phyloP scores from a whole-genome alignment of 2,797 vertebrate genomes.

The Chloroceryle inda region DNA sequence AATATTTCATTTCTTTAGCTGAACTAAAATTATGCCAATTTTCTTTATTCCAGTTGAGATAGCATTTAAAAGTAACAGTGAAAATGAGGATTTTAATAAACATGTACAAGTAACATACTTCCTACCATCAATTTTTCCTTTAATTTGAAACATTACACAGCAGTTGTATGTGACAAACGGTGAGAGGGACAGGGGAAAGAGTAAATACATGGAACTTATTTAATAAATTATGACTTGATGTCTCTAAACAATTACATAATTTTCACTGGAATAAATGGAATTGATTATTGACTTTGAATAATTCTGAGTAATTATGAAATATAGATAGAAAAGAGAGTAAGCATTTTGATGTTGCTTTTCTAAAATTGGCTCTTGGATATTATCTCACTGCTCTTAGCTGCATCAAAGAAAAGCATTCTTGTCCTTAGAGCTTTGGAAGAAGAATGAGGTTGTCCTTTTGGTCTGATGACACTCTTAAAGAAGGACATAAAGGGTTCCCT shows the following conservation, averaged over 20 bases:
- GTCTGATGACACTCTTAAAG: not conserved
- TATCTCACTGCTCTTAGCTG: not conserved
- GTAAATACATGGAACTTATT: not conserved
- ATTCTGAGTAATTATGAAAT: constrained; percentile 30
- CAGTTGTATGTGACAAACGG: not conserved
- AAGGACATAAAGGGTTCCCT: not conserved
- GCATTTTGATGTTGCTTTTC: not conserved
- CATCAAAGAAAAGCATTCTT: constrained; percentile 4
- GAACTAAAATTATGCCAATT: not conserved
- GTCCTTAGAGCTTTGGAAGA: constrained; percentile 10
- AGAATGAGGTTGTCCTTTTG: constrained; percentile 28
- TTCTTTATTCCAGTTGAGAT: not conserved
- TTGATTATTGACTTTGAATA: constrained; percentile 46
- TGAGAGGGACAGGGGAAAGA: not conserved
- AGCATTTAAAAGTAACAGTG: not conserved
- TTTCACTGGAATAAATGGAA: constrained; percentile 41
- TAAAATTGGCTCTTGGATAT: not conserved
- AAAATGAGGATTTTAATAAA: constrained; percentile 16
- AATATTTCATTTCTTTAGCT: not conserved
- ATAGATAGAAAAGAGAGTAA: not conserved
- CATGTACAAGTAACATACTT: not conserved
- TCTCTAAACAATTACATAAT: constrained; percentile 9
- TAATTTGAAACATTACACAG: constrained; percentile 38
- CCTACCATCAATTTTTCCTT: not conserved
- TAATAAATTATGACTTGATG: constrained; percentile 11